Evolutionary conservation across 53 echinoderm and acorn worm species (phyloP).

Genomic region (Temnopleurus reevesii): DNA sequence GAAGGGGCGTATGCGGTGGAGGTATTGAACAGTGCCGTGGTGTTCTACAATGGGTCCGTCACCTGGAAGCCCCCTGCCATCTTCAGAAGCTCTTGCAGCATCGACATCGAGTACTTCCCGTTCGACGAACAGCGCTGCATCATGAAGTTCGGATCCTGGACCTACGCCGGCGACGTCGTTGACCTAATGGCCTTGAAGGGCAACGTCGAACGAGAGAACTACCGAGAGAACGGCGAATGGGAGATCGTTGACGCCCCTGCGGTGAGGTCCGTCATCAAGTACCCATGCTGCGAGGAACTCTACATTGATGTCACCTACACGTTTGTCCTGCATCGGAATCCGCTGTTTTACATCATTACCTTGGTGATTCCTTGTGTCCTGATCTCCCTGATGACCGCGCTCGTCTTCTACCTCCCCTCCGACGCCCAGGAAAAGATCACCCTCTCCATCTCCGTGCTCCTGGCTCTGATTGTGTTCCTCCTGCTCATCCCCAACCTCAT

Average conservation of each 20-base stretch:
- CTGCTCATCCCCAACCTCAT: constrained; percentile 85
- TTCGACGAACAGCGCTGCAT: constrained; percentile 93
- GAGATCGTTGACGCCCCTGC: constrained; percentile 85
- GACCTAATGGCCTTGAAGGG: constrained; percentile 72
- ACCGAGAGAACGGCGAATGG: constrained; percentile 94
- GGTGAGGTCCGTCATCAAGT: constrained; percentile 70
- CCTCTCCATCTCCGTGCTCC: constrained; percentile 87
- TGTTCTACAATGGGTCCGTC: constrained; percentile 80
- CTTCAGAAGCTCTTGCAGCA: constrained; percentile 83
- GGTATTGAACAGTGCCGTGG: constrained; percentile 75
- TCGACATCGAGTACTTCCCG: constrained; percentile 92
- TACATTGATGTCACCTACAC: constrained; percentile 81
- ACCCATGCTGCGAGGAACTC: constrained; percentile 82
- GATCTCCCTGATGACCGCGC: constrained; percentile 80
- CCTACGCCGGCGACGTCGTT: constrained; percentile 77
- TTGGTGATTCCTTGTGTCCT: constrained; percentile 89
- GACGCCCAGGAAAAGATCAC: constrained; percentile 96
- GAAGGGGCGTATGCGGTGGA: constrained; percentile 79
- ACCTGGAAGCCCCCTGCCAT: constrained; percentile 90
- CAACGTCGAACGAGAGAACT: constrained; percentile 82
- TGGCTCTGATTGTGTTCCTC: constrained; percentile 93
- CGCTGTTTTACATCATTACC: constrained; percentile 90
- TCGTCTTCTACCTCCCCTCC: constrained; percentile 87
- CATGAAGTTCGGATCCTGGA: constrained; percentile 97
- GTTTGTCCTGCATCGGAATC: constrained; percentile 81